Conservation (phyloP, 2,113 vertebrate species). For the Micronycteris hirsuta region DNA sequence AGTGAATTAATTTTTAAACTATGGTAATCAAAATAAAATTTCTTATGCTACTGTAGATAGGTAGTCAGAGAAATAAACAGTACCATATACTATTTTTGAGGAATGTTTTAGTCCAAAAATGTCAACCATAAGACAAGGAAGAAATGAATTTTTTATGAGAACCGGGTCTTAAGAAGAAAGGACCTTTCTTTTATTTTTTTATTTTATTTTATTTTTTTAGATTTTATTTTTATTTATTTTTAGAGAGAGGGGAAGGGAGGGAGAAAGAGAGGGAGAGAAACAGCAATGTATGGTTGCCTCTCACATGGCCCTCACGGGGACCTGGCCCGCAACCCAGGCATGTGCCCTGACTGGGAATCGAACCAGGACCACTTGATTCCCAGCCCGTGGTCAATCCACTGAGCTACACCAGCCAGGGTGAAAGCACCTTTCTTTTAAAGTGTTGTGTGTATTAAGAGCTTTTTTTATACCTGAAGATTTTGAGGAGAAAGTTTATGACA, state of each 20-base stretch:
- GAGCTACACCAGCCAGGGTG: too few species aligned
- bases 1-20: neutral
- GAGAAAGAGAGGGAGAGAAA: too few species aligned
- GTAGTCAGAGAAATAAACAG: neutral
- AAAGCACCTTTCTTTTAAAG: neutral
- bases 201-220: too few species aligned
- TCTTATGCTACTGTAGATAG: neutral
- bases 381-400: too few species aligned
- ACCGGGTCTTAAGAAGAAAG: neutral
- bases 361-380: too few species aligned
- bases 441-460: neutral
- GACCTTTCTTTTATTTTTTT: neutral
- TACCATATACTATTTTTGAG: neutral
- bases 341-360: too few species aligned
- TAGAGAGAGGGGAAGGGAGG: too few species aligned
- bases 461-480: neutral
- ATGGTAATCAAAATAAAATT: neutral
- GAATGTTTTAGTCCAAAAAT: neutral
- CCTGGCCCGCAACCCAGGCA: too few species aligned
- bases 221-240: too few species aligned
- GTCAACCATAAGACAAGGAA: neutral
- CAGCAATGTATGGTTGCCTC: too few species aligned
- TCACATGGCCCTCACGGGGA: too few species aligned
- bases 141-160: slow-evolving; percentile 4
- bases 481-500: neutral